Percentiles rank a stretch among this genome's conserved stretches.
Evolutionary conservation across 2,113 vertebrate species (phyloP).

Genomic region (Passerina amoena): DNA sequence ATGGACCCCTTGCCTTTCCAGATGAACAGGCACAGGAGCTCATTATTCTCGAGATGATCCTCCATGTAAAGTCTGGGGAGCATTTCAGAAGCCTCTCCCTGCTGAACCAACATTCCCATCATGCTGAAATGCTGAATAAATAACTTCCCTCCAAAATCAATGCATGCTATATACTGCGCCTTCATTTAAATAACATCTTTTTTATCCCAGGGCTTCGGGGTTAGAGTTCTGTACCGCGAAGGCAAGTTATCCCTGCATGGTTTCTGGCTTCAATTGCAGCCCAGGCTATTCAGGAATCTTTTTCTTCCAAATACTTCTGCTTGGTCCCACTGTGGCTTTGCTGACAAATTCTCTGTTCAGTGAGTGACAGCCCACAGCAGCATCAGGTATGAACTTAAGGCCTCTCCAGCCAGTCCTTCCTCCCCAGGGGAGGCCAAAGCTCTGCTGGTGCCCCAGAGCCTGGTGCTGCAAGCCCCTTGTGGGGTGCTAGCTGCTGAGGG

Average conservation of each 20-base stretch:
- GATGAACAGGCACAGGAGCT: conserved; percentile 20
- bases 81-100: not conserved
- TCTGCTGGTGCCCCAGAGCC: fast-evolving
- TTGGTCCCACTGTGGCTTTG: not conserved
- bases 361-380: not conserved
- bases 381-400: not conserved
- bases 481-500: not conserved
- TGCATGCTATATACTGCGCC: not conserved
- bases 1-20: conserved; percentile 17
- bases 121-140: conserved; percentile 2
- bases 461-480: fast-evolving
- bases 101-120: not conserved
- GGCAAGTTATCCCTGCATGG: not conserved
- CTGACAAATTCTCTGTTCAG: not conserved
- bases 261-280: not conserved
- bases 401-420: not conserved
- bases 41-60: not conserved
- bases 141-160: not conserved
- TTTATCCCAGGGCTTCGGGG: not conserved
- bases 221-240: not conserved
- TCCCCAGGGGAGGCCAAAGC: not conserved
- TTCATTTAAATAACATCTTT: not conserved
- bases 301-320: not conserved
- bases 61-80: not conserved
- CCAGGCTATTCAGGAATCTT: not conserved